Evolutionary conservation across 1,140 invertebrate genomes (phyloP).

Genomic region (Camponotus pennsylvanicus): DNA sequence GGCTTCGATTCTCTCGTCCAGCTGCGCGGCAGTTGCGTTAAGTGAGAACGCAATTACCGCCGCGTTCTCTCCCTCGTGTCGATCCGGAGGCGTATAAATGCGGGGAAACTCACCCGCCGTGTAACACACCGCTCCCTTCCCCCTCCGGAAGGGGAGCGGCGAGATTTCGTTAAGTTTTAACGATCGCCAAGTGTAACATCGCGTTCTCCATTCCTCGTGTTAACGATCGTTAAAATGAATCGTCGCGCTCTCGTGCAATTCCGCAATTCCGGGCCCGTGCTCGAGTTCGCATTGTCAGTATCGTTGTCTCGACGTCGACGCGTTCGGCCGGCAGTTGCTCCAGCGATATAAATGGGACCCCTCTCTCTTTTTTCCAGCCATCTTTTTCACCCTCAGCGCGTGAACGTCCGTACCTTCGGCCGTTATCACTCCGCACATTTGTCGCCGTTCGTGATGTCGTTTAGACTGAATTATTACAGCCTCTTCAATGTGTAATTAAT

Average conservation of each 20-base stretch:
- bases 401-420: background rate
- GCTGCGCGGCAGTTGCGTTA: conserved; percentile 63
- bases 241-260: conserved; percentile 43
- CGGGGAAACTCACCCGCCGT: conserved; percentile 16
- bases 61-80: conserved; percentile 25
- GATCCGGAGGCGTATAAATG: conserved; percentile 32
- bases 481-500: background rate
- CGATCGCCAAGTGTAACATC: conserved; percentile 73
- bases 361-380: background rate
- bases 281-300: conserved; percentile 53
- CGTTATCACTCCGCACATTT: background rate
- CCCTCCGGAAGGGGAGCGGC: background rate
- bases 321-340: conserved; percentile 20
- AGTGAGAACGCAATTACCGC: conserved; percentile 63
- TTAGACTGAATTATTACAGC: conserved; percentile 9
- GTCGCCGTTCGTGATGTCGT: background rate
- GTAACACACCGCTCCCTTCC: conserved; percentile 61
- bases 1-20: conserved; percentile 49
- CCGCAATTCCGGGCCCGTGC: conserved; percentile 63
- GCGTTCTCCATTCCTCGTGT: conserved; percentile 64
- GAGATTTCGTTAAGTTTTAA: conserved; percentile 75
- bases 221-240: conserved; percentile 73
- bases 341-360: conserved; percentile 32
- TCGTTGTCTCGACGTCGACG: conserved; percentile 22
- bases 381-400: background rate